Evolutionary conservation across 2,797 vertebrate species (phyloP).

Genomic region (Clamator glandarius): DNA sequence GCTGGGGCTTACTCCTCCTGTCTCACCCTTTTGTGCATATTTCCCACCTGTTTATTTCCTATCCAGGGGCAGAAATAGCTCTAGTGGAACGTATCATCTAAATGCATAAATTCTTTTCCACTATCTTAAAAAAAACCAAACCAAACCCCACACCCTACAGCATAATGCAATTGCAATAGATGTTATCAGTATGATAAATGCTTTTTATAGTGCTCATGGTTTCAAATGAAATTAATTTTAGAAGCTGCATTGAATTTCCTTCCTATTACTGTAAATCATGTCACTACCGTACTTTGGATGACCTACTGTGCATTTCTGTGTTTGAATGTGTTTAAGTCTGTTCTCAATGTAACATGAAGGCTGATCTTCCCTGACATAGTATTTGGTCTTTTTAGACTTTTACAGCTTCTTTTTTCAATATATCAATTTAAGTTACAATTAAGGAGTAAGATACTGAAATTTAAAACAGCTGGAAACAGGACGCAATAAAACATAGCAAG

Average conservation of each 20-base stretch:
- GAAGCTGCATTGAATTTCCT: conserved; percentile 30
- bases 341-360: not conserved
- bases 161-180: not conserved
- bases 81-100: not conserved
- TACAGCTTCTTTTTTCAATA: not conserved
- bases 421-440: not conserved
- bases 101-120: not conserved
- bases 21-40: not conserved
- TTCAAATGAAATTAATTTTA: conserved; percentile 47
- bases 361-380: not conserved
- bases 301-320: not conserved
- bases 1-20: not conserved
- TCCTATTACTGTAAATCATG: conserved; percentile 11
- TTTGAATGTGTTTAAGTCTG: not conserved
- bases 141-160: not conserved
- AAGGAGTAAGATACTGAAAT: not conserved
- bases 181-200: conserved; percentile 26
- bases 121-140: not conserved
- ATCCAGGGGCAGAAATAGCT: not conserved
- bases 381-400: not conserved
- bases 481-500: not conserved
- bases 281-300: not conserved
- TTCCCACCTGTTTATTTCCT: not conserved
- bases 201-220: not conserved
- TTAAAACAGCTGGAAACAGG: not conserved